Evolutionary conservation across 2,888 invertebrate species (phyloP).

Genomic region (Epirrhoe alternata): DNA sequence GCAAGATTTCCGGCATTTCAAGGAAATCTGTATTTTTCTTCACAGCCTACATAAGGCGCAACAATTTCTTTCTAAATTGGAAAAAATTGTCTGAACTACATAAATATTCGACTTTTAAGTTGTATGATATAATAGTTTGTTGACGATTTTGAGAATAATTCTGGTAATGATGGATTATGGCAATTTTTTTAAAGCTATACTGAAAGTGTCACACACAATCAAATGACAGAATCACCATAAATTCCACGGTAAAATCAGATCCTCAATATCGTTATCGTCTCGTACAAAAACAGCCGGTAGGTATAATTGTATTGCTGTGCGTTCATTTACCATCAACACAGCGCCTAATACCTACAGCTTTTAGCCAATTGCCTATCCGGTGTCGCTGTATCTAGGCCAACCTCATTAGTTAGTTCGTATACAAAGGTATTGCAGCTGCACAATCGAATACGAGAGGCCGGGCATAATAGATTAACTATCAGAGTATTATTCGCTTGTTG

Average conservation of each 20-base stretch:
- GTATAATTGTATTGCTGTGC: constrained; percentile 3
- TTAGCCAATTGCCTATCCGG: constrained; percentile 27
- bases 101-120: too few relatives aligned
- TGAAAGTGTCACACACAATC: too few relatives aligned
- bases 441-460: constrained; percentile 11
- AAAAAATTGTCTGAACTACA: too few relatives aligned
- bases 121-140: too few relatives aligned
- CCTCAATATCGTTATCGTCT: neutral
- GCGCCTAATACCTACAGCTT: constrained; percentile 22
- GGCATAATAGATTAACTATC: neutral
- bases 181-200: too few relatives aligned
- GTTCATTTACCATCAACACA: constrained; percentile 23
- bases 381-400: constrained; percentile 32
- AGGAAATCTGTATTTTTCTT: too few relatives aligned
- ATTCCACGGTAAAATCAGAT: neutral
- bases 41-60: too few relatives aligned
- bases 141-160: too few relatives aligned
- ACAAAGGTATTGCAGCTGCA: constrained; percentile 20
- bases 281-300: neutral
- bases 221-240: neutral
- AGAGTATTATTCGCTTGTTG: neutral
- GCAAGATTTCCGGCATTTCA: too few relatives aligned
- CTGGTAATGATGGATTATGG: too few relatives aligned
- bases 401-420: constrained; percentile 22
- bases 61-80: too few relatives aligned